Evolutionary conservation across 2,113 vertebrate genomes (phyloP).

Genomic region (Mystacornis crossleyi): DNA sequence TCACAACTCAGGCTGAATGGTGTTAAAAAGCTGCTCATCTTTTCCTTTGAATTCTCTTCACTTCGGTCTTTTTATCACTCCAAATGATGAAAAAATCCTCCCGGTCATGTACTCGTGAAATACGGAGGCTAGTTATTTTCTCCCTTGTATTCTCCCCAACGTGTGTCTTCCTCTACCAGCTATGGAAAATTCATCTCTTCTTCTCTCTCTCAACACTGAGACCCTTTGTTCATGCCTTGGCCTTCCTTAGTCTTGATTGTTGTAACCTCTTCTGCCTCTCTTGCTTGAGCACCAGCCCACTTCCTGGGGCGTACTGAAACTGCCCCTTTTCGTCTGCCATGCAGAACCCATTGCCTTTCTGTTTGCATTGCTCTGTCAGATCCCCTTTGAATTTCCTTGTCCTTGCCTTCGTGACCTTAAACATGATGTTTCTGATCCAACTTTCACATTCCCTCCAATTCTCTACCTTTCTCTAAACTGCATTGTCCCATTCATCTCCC

Average conservation of each 20-base stretch:
- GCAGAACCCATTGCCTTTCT: background rate
- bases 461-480: background rate
- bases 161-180: background rate
- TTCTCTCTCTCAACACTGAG: background rate
- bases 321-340: background rate
- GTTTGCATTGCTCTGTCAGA: background rate
- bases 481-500: background rate
- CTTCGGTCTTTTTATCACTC: background rate
- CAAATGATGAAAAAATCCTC: conserved; percentile 9
- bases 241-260: background rate
- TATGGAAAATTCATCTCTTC: background rate
- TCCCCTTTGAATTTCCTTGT: background rate
- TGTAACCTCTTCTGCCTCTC: background rate
- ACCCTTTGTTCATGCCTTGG: background rate
- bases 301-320: background rate
- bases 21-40: conserved; percentile 3
- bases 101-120: background rate
- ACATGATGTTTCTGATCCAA: background rate
- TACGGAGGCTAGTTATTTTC: background rate
- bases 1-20: background rate
- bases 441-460: background rate
- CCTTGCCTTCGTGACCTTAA: background rate
- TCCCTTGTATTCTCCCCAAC: background rate
- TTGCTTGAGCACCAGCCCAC: background rate
- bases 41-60: conserved; percentile 7